Conservation (phyloP, 2,888 invertebrate genomes). For the Elmis aenea region DNA sequence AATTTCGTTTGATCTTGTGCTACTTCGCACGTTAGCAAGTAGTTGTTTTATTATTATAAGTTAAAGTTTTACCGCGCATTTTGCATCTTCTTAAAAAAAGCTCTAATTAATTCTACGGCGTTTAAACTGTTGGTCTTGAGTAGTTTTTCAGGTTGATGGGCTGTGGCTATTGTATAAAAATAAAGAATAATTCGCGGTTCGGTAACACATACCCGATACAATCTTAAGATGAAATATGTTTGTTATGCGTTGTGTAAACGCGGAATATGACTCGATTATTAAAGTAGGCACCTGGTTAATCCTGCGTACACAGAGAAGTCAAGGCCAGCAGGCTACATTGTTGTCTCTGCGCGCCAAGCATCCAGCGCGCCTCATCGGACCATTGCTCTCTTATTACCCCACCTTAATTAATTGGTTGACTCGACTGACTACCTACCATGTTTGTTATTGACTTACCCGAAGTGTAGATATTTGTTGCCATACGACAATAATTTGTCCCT, state of each 20-base stretch:
- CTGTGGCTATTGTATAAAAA: too few relatives aligned
- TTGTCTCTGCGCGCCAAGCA: slow-evolving; percentile 24
- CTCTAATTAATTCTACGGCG: too few relatives aligned
- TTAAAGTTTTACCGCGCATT: too few relatives aligned
- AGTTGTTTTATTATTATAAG: too few relatives aligned
- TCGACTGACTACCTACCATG: slow-evolving; percentile 9
- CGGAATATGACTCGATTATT: slow-evolving; percentile 10
- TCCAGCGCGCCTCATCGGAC: slow-evolving; percentile 19
- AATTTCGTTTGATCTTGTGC: too few relatives aligned
- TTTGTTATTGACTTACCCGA: slow-evolving; percentile 11
- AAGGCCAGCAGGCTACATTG: slow-evolving; percentile 28
- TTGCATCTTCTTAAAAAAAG: too few relatives aligned
- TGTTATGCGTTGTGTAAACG: slow-evolving; percentile 10
- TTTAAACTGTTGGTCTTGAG: too few relatives aligned
- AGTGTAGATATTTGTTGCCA: slow-evolving; percentile 12
- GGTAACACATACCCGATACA: too few relatives aligned
- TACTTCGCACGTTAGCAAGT: too few relatives aligned
- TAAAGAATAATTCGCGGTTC: too few relatives aligned
- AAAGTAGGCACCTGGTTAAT: slow-evolving; percentile 15
- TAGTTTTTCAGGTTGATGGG: too few relatives aligned
- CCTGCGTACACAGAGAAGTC: slow-evolving; percentile 20
- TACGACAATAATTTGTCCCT: slow-evolving; percentile 5
- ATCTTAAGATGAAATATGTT: too few relatives aligned
- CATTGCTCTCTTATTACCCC: slow-evolving; percentile 18
- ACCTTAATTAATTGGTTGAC: slow-evolving; percentile 17